phyloP scores from a whole-genome alignment of 2,888 invertebrate species.

The Pollenia labialis region DNA sequence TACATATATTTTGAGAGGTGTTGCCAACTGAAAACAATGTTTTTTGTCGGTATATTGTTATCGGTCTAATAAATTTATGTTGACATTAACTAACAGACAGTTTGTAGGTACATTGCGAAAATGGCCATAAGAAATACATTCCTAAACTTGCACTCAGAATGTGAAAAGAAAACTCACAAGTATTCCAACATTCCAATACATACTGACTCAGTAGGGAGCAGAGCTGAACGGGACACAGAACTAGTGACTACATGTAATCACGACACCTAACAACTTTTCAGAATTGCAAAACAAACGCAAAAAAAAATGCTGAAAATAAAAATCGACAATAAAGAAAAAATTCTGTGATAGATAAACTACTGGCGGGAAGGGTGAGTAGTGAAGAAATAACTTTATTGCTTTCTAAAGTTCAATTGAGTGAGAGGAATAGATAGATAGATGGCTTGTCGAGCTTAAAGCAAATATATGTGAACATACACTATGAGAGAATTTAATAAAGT shows the following conservation, averaged over 20 bases:
- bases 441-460: conserved; percentile 15
- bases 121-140: conserved; percentile 2
- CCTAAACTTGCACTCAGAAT: neutral
- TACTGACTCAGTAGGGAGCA: neutral
- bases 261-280: conserved; percentile 47
- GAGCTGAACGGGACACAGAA: neutral
- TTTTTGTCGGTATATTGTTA: too few relatives aligned
- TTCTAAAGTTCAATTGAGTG: conserved; percentile 53
- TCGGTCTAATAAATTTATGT: too few relatives aligned
- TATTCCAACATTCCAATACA: conserved; percentile 28
- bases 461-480: neutral
- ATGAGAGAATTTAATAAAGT: neutral
- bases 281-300: conserved; percentile 9
- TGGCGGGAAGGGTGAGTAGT: neutral
- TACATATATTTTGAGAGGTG: too few relatives aligned
- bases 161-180: conserved; percentile 19
- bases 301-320: conserved; percentile 11
- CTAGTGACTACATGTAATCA: conserved; percentile 50
- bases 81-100: too few relatives aligned
- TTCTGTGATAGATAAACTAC: neutral
- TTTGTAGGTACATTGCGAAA: too few relatives aligned
- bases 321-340: conserved; percentile 1
- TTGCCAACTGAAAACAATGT: too few relatives aligned
- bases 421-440: conserved; percentile 25
- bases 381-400: conserved; percentile 21